Evolutionary conservation across 2,888 invertebrate species (phyloP), one percentile per base, ranked within the genome.

Genomic region (Rhorus exstirpatorius): DNA sequence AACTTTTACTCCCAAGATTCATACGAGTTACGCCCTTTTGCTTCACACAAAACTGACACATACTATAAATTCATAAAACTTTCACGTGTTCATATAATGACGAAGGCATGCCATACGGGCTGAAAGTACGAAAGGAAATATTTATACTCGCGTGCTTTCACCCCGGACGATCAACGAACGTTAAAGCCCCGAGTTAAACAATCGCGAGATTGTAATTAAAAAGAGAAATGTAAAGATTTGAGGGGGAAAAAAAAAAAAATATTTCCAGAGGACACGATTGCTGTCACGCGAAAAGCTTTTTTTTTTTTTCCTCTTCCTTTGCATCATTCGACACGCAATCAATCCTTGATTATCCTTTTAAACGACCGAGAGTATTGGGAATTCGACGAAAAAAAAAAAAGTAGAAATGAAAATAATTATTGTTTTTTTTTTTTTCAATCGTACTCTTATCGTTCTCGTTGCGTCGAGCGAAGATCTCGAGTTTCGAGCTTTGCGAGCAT

Each of bases 331-430:
- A 71, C 58, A 49, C 8, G n/a, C 14, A 44, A 80, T 24, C 19
- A 21, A 63, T 49, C 49, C 24, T 60, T 21, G 26, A 65, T 76
- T 70, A 81, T 51, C 71, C 71, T 76, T 63, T 71, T 65, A n/a
- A 35, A 53, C 38, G 41, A 53, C 60, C 74, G 68, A 74, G 61
- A 60, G 46, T 53, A 41, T 46, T 44, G 49, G 31, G 35, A 12
- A 53, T 55, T 3, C 12, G 14, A 44, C 0, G 31, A 55, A 60
- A 31, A 46, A 7, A 17, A 24, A 7, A 26, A 24, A 38, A 7
- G 10, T 14, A 17, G 17, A n/a, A 21, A 1, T 21, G 31, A 55
- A 60, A 46, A 46, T 7, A 14, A 19, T 2, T 17, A 24, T 38
- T 6, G 10, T 24, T 12, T 10, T 8, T 35, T 44, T 51, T n/a